Base-by-base conservation (phyloP, 2,888 invertebrate genomes). In the Rhyacophila evoluta region DNA sequence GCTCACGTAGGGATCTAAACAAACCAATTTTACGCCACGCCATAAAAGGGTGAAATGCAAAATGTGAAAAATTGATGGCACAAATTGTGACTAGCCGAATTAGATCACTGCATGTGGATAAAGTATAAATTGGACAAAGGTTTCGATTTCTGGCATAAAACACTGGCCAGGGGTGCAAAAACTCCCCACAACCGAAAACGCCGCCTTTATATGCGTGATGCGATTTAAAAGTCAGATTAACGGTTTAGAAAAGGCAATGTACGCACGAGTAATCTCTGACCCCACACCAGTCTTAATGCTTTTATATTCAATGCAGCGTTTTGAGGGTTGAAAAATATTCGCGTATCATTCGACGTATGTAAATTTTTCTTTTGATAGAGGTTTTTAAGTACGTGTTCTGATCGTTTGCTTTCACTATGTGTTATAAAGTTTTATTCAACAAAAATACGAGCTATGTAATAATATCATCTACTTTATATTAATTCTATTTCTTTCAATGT, bases 141-240 rank as follows among this genome's bases (percentile, higher is more conserved):
- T 55, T 55, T 55, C 55, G 55, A 55, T 55, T 55, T 55, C 55
- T 55, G 55, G 55, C 25, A 55, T 55, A 55, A 15, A 55, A 55
- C 25, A 55, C 19, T 55, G 55, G 19, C 55, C 15, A 19, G 55
- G 55, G 55, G 55, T 25, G 55, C 55, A 55, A 55, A 39, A 55
- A 55, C 55, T 6, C 55, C 55, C 55, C 25, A 55, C 19, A 25
- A 19, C 29, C 69, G 19, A 75, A 70, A 75, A 19, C 38, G 19
- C 39, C 39, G 38, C 75, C 55, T 68, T 69, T 38, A 72, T 29
- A 36, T 79, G 74, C 76, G 79, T 79, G 79, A 79, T 76, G 37
- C 76, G 79, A 79, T 79, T 79, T 79, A 76, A 79, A 79, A 79
- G 79, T 79, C 79, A 79, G 79, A 79, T 79, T 79, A 76, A 76